These are phyloP conservation scores for Eurytemora carolleeae DNA, from an alignment of 1,140 invertebrate genomes.

Conservation along the genomic window DNA sequence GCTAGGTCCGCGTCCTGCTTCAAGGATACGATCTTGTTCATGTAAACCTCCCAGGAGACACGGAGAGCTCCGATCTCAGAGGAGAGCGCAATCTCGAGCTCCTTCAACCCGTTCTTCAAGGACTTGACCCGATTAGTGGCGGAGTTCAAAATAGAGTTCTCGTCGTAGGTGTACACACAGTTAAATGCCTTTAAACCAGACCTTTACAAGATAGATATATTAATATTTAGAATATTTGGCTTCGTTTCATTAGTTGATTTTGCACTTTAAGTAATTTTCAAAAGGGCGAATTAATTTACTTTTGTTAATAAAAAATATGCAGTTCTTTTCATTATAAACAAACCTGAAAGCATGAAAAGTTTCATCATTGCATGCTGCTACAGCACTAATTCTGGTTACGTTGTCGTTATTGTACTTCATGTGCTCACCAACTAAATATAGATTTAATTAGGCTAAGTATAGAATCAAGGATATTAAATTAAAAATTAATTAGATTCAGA, in stretches of 20 bases:
- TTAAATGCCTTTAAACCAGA: background rate
- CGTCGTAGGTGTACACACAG: background rate
- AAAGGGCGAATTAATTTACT: too few species aligned
- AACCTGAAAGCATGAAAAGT: background rate
- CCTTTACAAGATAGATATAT: background rate
- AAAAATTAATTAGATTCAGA: too few species aligned
- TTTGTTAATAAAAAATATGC: too few species aligned
- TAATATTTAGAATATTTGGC: background rate
- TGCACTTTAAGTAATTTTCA: too few species aligned
- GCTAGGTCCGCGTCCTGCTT: background rate
- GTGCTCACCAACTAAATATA: background rate
- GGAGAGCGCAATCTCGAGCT: background rate
- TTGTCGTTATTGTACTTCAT: background rate
- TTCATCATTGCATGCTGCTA: background rate
- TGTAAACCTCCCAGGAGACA: background rate
- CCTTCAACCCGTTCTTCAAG: background rate
- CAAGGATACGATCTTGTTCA: background rate
- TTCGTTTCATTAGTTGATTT: too few species aligned
- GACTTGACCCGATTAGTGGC: background rate
- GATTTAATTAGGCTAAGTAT: too few species aligned
- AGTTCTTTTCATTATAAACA: too few species aligned
- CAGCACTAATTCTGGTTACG: background rate
- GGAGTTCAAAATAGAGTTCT: background rate
- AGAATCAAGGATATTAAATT: too few species aligned
- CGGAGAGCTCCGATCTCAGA: background rate